A percentile compares a stretch with the other conserved stretches of the same genome.
Conservation (phyloP, 1,140 invertebrate genomes). For the Drosophila arizonae region DNA sequence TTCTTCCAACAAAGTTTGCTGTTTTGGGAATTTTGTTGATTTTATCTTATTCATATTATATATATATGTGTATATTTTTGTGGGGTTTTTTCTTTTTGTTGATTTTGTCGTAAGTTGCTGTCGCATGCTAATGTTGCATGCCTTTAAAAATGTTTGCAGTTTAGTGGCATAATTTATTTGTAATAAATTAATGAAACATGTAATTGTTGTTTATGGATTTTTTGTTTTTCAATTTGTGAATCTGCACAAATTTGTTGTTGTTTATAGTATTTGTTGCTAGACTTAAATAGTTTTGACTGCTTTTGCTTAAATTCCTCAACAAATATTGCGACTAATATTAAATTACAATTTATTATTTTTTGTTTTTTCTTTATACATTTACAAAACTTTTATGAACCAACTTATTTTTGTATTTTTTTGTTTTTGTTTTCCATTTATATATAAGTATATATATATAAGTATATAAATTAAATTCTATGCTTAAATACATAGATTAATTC, state of each 20-base stretch:
- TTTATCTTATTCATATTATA: conserved; percentile 38
- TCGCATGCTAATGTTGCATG: conserved; percentile 45
- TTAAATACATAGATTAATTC: conserved; percentile 77
- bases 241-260: conserved; percentile 43
- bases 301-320: conserved; percentile 60
- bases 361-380: conserved; percentile 64
- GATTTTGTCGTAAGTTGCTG: conserved; percentile 23
- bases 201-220: conserved; percentile 39
- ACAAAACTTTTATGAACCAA: conserved; percentile 63
- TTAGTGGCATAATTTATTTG: conserved; percentile 73
- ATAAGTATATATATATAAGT: conserved; percentile 31
- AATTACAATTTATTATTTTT: conserved; percentile 52
- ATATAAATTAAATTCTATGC: conserved; percentile 68
- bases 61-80: conserved; percentile 31
- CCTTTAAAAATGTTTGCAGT: conserved; percentile 33
- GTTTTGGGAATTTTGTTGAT: conserved; percentile 51
- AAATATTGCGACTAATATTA: conserved; percentile 75
- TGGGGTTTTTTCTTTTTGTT: conserved; percentile 31
- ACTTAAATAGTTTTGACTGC: conserved; percentile 59
- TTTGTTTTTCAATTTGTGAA: conserved; percentile 27
- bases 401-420: conserved; percentile 24
- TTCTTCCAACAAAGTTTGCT: conserved; percentile 51
- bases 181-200: conserved; percentile 77
- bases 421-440: conserved; percentile 24
- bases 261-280: conserved; percentile 33